These are phyloP conservation scores for Trachelus stipa DNA, from an alignment of 2,888 invertebrate species.

Conservation along the genomic window DNA sequence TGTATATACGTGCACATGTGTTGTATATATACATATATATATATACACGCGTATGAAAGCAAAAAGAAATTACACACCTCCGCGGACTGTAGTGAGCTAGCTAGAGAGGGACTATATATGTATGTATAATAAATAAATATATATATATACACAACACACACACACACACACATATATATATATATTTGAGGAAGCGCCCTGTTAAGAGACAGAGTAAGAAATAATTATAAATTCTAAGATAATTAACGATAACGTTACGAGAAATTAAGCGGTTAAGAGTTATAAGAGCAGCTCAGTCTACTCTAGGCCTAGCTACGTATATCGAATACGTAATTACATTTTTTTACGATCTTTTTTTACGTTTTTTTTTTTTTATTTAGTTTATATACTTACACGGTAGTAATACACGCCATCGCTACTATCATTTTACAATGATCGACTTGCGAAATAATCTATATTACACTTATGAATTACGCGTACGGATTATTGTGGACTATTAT, in stretches of 20 bases:
- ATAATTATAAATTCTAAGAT: slow-evolving; percentile 33
- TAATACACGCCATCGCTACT: slow-evolving; percentile 13
- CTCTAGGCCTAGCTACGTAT: slow-evolving; percentile 57
- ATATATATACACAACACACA: not conserved
- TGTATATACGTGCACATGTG: not conserved
- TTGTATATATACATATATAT: slow-evolving; percentile 43
- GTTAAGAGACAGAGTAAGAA: slow-evolving; percentile 32
- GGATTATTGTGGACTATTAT: slow-evolving; percentile 29
- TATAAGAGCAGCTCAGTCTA: slow-evolving; percentile 40
- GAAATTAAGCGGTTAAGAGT: slow-evolving; percentile 26
- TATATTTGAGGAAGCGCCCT: slow-evolving; percentile 39
- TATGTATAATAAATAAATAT: slow-evolving; percentile 30
- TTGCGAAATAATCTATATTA: slow-evolving; percentile 4
- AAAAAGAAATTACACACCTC: slow-evolving; percentile 37
- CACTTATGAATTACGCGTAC: slow-evolving; percentile 10
- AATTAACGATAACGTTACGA: slow-evolving; percentile 38
- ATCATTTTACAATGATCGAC: slow-evolving; percentile 11
- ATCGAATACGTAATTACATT: slow-evolving; percentile 38
- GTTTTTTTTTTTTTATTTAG: slow-evolving; percentile 21
- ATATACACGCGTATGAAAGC: slow-evolving; percentile 1
- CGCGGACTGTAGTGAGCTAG: slow-evolving; percentile 60
- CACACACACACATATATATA: slow-evolving; percentile 15
- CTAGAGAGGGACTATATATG: slow-evolving; percentile 59
- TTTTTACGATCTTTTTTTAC: slow-evolving; percentile 11
- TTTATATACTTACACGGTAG: slow-evolving; percentile 20